Base-by-base conservation (phyloP, 2,113 vertebrate species). In the Dicrurus megarhynchus region DNA sequence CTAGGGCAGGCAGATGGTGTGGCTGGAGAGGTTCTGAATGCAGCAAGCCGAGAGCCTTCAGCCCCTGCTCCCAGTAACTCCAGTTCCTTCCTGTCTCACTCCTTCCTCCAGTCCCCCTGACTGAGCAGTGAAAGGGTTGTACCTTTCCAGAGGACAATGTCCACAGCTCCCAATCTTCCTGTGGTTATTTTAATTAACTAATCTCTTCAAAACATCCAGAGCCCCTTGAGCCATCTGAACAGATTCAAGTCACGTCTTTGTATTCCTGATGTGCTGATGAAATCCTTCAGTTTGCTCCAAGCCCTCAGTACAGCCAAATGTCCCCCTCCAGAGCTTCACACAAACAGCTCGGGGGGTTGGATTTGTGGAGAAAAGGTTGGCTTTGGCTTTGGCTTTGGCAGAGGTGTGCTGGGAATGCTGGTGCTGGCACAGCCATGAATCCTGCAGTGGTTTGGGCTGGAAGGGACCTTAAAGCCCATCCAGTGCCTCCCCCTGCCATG, bases 101-200 rank as follows among this genome's bases (percentile, higher is more conserved):
- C 57, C 50, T 65, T 56, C 75, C 87, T 37, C 50, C 61, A 37
- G 18, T 13, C 44, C 37, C 30, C 27, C 30, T 32, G 33, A 0
- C 11, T 32, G 64, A 44, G 55, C 22, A 55, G 42, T 14, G 17
- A 24, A 79, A 85, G 21, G 24, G 57, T 47, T 52, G 8, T 49
- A 4, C 33, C 74, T 78, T 32, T 33, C 23, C 75, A 26, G 68
- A 88, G 84, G 41, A 49, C 52, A 56, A 20, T 3, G 23, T 55
- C 16, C 52, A 20, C 77, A 59, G 71, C 81, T 53, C 41, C 49
- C 59, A 71, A 60, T n/a, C 60, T 46, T 71, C 70, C 39, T 10
- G 2, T 49, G 56, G 75, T 42, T 60, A 47, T 89, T 94, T 96
- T 91, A 80, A 96, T 97, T 90, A 90, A 67, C 71, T 73, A 49